Conservation (phyloP, 2,888 invertebrate genomes). For the Herminia tarsipennalis region DNA sequence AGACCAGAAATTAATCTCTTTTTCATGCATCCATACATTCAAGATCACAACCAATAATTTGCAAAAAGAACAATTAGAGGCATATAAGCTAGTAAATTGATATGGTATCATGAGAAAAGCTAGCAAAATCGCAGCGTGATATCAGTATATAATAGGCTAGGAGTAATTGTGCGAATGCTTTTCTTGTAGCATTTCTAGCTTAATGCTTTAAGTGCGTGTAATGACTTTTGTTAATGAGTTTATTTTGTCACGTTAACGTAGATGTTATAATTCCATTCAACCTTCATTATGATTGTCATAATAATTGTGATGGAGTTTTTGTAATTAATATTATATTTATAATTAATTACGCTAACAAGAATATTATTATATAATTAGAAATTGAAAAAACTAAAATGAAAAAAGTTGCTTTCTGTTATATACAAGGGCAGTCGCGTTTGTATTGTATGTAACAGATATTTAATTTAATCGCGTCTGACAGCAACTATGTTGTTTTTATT, state of each 20-base stretch:
- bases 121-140: slow-evolving; percentile 53
- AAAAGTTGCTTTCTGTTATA: too few species aligned
- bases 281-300: too few species aligned
- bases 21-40: slow-evolving; percentile 25
- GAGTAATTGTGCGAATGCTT: slow-evolving; percentile 61
- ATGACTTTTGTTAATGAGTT: slow-evolving; percentile 39
- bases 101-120: slow-evolving; percentile 56
- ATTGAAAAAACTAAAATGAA: too few species aligned
- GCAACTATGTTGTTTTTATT: too few species aligned
- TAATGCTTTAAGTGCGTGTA: slow-evolving; percentile 13
- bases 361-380: too few species aligned
- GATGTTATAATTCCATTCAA: background rate
- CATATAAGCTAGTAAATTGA: slow-evolving; percentile 50
- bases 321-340: too few species aligned
- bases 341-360: too few species aligned
- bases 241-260: slow-evolving; percentile 26
- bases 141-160: slow-evolving; percentile 59
- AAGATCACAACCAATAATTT: slow-evolving; percentile 25
- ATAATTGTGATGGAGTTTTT: too few species aligned
- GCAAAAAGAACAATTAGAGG: slow-evolving; percentile 35
- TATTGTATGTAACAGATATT: too few species aligned
- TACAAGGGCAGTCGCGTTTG: too few species aligned
- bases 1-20: too few species aligned
- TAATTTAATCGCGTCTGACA: too few species aligned
- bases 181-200: slow-evolving; percentile 45